Evolutionary conservation across 2,888 invertebrate species (phyloP), one percentile per base, ranked within the genome.

Genomic region (Parnassius orleans): DNA sequence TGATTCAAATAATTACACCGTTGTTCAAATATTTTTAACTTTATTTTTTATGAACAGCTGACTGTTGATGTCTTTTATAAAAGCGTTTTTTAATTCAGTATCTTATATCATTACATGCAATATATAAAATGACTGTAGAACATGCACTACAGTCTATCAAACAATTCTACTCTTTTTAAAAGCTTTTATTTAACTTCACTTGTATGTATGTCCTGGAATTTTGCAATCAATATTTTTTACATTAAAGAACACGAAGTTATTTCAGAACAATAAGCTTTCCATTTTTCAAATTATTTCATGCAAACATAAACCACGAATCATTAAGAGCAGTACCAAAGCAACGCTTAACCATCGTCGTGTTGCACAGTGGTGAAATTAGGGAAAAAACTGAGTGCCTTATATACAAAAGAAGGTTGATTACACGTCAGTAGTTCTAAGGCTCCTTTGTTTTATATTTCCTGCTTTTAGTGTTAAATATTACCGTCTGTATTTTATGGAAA

Each of bases 401-500:
- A 84, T 72, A 84, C 83, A 86, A 85, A 83, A 82, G 83, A 72
- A 74, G 76, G 80, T 77, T 84, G 85, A 86, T 86, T 86, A 86
- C 81, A 81, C 80, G 81, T 86, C 84, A 85, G 79, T 76, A 77
- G 72, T 75, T 75, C 71, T 76, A 79, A 76, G 72, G 76, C 69
- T 67, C 74, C 74, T 86, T 86, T 84, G 82, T 84, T 83, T 80
- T 74, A 73, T 70, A 71, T 68, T 71, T 72, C 72, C 69, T 66
- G 71, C 74, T 73, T 74, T 72, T 72, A 72, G 72, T 53, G 72
- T 72, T 70, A 66, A 68, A 68, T 60, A 61, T 65, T 64, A 61
- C 59, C 63, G 55, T 54, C 15, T 65, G 44, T n/a, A 42, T 63
- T 33, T 33, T 56, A 60, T 63, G 60, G 52, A 53, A 63, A 52